Conservation (phyloP, 2,888 invertebrate genomes). For the Gasteruption jaculator region DNA sequence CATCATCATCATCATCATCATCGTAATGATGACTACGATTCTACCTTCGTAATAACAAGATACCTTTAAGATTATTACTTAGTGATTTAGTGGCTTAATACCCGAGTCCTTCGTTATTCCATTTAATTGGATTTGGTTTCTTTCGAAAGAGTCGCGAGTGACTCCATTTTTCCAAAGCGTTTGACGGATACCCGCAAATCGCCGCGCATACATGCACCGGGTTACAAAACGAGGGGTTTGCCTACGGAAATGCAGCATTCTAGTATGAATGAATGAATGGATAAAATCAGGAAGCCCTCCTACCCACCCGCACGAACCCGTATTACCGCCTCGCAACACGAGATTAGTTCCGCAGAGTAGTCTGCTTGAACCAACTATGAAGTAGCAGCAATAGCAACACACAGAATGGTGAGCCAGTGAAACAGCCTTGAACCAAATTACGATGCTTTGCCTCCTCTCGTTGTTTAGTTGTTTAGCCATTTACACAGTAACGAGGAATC, state of each 20-base stretch:
- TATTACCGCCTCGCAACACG: conserved; percentile 13
- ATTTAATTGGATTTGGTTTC: too few relatives aligned
- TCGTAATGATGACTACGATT: conserved; percentile 19
- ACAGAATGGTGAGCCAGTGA: too few relatives aligned
- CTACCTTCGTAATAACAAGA: too few relatives aligned
- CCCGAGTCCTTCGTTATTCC: too few relatives aligned
- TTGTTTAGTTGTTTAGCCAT: conserved; percentile 38
- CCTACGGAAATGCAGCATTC: conserved; percentile 13
- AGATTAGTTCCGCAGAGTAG: conserved; percentile 36
- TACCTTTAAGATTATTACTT: too few relatives aligned
- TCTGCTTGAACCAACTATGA: conserved; percentile 42
- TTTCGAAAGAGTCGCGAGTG: too few relatives aligned
- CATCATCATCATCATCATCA: conserved; percentile 20
- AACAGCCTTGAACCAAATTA: conserved; percentile 33
- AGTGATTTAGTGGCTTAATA: too few relatives aligned
- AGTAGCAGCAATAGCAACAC: too few relatives aligned
- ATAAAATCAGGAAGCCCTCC: conserved; percentile 10
- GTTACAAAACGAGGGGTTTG: conserved; percentile 20
- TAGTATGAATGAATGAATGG: conserved; percentile 22
- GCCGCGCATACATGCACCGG: conserved; percentile 20
- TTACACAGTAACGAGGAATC: too few relatives aligned
- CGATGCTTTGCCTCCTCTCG: conserved; percentile 28
- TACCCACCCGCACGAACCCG: conserved; percentile 3
- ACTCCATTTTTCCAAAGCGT: too few relatives aligned
- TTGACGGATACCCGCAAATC: too few relatives aligned